Evolutionary conservation across 2,797 vertebrate genomes (phyloP).

Genomic region (Protonibea diacanthus): DNA sequence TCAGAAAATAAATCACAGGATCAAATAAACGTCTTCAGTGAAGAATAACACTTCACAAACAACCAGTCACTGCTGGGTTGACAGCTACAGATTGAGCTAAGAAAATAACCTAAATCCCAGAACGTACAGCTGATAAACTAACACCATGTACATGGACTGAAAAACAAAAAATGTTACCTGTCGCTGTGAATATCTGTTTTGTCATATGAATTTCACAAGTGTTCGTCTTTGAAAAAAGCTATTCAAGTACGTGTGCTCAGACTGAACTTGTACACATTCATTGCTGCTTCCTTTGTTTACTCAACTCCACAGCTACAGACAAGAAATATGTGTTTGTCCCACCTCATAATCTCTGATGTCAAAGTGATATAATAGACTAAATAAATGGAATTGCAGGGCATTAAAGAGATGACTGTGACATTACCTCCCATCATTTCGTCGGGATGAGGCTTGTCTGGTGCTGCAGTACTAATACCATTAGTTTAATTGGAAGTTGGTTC

Average conservation of each 20-base stretch:
- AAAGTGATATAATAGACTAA: constrained; percentile 40
- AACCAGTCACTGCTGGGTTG: neutral
- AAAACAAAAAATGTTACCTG: neutral
- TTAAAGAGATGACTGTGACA: constrained; percentile 57
- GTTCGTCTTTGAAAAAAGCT: constrained; percentile 35
- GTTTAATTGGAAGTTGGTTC: constrained; percentile 63
- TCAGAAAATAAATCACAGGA: neutral
- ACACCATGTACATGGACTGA: neutral
- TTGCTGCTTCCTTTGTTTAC: constrained; percentile 36
- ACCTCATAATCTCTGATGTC: constrained; percentile 35
- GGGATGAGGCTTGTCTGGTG: constrained; percentile 10
- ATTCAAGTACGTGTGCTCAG: neutral
- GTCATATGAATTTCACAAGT: constrained; percentile 1
- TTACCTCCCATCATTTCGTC: constrained; percentile 40
- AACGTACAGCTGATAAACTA: constrained; percentile 11
- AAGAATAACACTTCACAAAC: constrained; percentile 18
- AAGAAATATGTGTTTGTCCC: constrained; percentile 55
- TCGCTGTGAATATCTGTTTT: constrained; percentile 5
- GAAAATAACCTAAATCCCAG: constrained; percentile 4
- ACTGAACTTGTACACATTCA: constrained; percentile 19
- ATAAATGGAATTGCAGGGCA: constrained; percentile 47
- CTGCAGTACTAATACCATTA: constrained; percentile 46
- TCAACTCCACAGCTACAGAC: constrained; percentile 1
- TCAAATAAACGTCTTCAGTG: constrained; percentile 16
- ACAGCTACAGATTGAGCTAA: constrained; percentile 13